Evolutionary conservation across 2,113 vertebrate genomes (phyloP), one percentile per base, ranked within the genome.

Genomic region (Parus major): DNA sequence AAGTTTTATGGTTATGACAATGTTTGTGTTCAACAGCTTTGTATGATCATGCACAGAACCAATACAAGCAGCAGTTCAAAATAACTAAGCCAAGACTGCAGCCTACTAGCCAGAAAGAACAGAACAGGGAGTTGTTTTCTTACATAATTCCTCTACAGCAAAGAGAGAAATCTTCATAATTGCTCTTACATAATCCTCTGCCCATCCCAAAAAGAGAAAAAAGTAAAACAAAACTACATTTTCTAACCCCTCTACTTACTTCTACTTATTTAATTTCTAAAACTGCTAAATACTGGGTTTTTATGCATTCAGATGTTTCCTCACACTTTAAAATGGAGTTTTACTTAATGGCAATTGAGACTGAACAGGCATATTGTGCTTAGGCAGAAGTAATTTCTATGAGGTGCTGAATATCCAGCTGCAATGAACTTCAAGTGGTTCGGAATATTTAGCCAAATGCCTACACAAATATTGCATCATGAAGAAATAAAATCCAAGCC

Each of bases 1-100:
- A 87, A 76, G 24, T 83, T 92, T 92, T 86, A 96, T 29, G 17
- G 46, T 83, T 93, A 90, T 59, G 50, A 75, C 49, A 77, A 69
- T 33, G 56, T 66, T 72, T 91, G 18, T 47, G 17, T 71, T 77
- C 39, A 80, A 66, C 2, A 88, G 39, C 16, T n/a, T 82, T 22
- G 19, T 17, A 78, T 49, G 28, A 78, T 35, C 61, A 69, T 2
- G 33, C 11, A 85, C 28, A 80, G 79, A 94, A 47, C 19, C 0
- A 2, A 63, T 60, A 63, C 4, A 44, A 83, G 49, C 52, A 83
- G 42, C 47, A 83, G 29, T 11, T 80, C 28, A 92, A 92, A 95
- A 94, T 77, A 91, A 61, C 25, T 80, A 77, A 95, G 47, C 29
- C 66, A 90, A 95, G 75, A 70, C 76, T 97, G 93, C 95, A 80